These are phyloP conservation scores for Lytechinus pictus DNA, from an alignment of 35 echinoderm and acorn worm species.

Conservation along the genomic window DNA sequence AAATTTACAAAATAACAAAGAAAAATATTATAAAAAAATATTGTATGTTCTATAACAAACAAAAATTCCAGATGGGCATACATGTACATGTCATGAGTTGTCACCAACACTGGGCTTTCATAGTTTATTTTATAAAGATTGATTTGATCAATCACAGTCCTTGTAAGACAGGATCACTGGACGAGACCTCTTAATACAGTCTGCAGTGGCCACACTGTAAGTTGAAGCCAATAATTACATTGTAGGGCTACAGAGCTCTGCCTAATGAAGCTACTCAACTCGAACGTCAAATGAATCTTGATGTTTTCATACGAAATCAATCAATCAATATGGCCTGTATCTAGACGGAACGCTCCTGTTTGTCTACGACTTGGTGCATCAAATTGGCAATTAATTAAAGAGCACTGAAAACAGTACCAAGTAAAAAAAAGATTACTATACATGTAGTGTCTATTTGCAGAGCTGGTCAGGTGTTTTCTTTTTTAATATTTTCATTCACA, in stretches of 20 bases:
- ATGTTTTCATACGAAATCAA: not conserved
- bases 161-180: not conserved
- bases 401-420: not conserved
- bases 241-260: not conserved
- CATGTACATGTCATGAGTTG: not conserved
- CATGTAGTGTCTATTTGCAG: not conserved
- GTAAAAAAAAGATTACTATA: not conserved
- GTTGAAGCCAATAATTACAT: not conserved
- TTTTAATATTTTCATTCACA: not conserved
- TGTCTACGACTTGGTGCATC: not conserved
- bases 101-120: not conserved
- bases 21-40: not conserved
- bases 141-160: not conserved
- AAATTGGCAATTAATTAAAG: not conserved
- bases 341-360: not conserved
- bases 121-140: not conserved
- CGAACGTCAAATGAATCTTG: not conserved
- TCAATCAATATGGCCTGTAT: not conserved
- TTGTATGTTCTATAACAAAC: not conserved
- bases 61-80: too few species aligned
- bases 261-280: too few species aligned
- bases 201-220: not conserved
- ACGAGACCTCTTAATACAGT: not conserved
- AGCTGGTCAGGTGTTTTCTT: not conserved
- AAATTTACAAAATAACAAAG: too few species aligned